Base-by-base conservation (phyloP, 2,888 invertebrate species). In the Lochmaea capreae region DNA sequence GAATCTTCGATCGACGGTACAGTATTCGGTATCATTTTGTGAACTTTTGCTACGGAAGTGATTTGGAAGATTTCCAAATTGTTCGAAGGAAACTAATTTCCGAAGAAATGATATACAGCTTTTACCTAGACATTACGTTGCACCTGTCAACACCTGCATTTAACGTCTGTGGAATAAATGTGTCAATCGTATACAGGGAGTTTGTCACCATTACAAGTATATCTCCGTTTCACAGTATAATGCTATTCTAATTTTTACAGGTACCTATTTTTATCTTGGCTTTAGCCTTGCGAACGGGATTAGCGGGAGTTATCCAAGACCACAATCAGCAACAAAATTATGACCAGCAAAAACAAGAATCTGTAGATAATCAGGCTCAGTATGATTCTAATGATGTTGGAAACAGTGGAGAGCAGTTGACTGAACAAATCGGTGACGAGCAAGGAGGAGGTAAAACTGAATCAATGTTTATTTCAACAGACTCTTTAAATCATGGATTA, bases 281-380 rank as follows among this genome's bases (percentile, higher is more conserved):
- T 78, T 79, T 84, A 75, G 80, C 81, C 75, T 75, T 81, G 67
- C 79, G 77, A 71, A 77, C 76, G 72, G 81, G 80, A 75, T 77
- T 81, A 76, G 85, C 83, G 71, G 82, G 84, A 76, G 80, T 81
- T 72, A 80, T 83, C 70, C 81, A 81, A 66, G 79, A 81, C 69
- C 76, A 8, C 16, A 39, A 70, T 10, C 39, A 54, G 10, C 49
- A 49, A 69, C 52, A 69, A 62, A 59, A 69, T 14, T 42, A 43
- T 9, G 70, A 70, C 63, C 70, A 70, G 43, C 46, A 70, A 54
- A 70, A 70, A 8, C 70, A 70, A 57, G 70, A 49, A 46, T 54
- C 42, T 12, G 52, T 43, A 11, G 63, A 70, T 22, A 11, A 70
- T 57, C 39, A 63, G 3, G 52, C 52, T 5, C 26, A 63, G 4